These are phyloP conservation scores for Apodemia zela DNA, from an alignment of 2,888 invertebrate species.

Conservation along the genomic window DNA sequence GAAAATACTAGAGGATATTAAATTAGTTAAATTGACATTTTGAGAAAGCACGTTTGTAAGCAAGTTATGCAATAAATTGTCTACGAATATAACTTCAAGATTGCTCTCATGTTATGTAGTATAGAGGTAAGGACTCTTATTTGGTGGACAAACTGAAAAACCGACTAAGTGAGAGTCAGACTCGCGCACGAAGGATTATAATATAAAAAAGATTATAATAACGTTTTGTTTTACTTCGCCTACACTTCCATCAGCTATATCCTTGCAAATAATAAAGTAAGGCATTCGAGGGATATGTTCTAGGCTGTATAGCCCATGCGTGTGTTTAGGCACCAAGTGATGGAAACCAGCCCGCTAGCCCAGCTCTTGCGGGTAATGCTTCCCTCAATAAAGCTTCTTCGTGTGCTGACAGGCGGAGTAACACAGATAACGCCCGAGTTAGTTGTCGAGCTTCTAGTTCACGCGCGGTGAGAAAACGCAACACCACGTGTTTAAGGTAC, in stretches of 20 bases:
- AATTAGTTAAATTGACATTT: no score
- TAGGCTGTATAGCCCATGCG: not conserved
- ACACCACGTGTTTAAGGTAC: constrained; percentile 95
- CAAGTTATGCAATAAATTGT: no score
- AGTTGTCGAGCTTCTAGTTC: constrained; percentile 94
- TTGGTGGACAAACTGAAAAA: no score
- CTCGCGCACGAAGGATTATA: no score
- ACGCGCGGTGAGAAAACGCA: constrained; percentile 94
- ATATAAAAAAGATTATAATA: no score
- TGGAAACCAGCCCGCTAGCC: constrained; percentile 61
- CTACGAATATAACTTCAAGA: no score
- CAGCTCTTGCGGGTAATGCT: constrained; percentile 80
- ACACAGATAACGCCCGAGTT: constrained; percentile 91
- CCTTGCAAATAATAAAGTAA: not conserved
- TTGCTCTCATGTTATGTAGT: no score
- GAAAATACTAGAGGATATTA: no score
- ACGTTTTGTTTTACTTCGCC: not conserved
- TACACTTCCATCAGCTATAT: not conserved
- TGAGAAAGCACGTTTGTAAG: no score
- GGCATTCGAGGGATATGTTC: not conserved
- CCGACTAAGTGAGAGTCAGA: no score
- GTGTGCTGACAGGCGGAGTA: constrained; percentile 90
- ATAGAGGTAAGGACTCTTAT: no score
- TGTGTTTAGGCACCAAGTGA: constrained; percentile 46
- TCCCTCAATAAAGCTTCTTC: constrained; percentile 92